Evolutionary conservation across 2,113 vertebrate species (phyloP), one percentile per base, ranked within the genome.

Genomic region (Hippolais icterina): DNA sequence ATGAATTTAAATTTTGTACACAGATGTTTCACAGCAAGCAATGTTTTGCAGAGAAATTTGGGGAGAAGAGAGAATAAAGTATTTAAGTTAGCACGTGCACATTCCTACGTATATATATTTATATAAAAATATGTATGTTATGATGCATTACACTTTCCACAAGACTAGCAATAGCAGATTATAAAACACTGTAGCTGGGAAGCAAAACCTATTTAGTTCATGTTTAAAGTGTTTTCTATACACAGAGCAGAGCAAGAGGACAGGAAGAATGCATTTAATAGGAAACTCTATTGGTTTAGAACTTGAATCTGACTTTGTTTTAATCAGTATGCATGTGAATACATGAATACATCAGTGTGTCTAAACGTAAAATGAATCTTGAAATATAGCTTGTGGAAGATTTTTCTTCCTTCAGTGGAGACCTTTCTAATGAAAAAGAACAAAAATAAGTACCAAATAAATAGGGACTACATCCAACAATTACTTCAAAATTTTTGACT

Each of bases 1-100:
- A 81, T 78, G 41, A 60, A 87, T 90, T 64, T 68, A 78, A 78
- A 79, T 96, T 91, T 79, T 87, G 37, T 85, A 77, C 41, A 69
- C 59, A 74, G 66, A 66, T 80, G 39, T 91, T 89, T 85, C 66
- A 90, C 21, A 69, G 53, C 25, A 69, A 64, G 29, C 6, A 71
- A 21, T 25, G 5, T 52, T 92, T 78, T 78, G 5, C 37, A 82
- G 84, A 91, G 23, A 87, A 90, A 44, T 53, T 2, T 25, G 25
- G 21, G 33, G 21, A 79, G 23, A 28, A 86, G 56, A 59, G 4
- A 75, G 33, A 76, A 64, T 12, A 39, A 63, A 79, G 8, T 18
- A 18, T 61, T 61, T 76, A 13, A 65, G 22, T 65, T 84, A 75
- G 8, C 1, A 3, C 2, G 5, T 61, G 31, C 20, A 53, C 9